Evolutionary conservation across 2,888 invertebrate genomes (phyloP), one percentile per base, ranked within the genome.

Genomic region (Trichopoda pennipes): DNA sequence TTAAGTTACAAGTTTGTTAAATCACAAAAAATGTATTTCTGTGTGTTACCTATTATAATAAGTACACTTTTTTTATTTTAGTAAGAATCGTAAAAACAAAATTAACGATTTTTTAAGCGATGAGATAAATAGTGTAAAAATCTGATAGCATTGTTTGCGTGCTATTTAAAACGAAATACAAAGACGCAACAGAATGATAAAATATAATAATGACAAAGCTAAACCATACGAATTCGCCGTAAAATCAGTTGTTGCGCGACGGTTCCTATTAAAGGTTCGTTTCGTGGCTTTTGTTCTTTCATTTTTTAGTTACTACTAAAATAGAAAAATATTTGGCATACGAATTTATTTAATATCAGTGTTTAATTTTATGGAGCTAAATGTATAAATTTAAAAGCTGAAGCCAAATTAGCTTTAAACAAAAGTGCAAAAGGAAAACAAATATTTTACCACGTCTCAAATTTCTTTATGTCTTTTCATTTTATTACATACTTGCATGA

Each of bases 191-290:
- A 38, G 53, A 80, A 66, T 55, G 21, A 38, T 28, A 53, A 68
- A 53, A 76, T 23, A 28, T 19, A 49, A 58, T 66, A 68, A 51
- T 56, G 63, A 64, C 56, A 77, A 8, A 21, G 12, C 19, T 28
- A 58, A 28, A 49, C 4, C 28, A 56, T 76, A 81, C 28, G 66
- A 81, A 81, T 81, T 81, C 81, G 81, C 81, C 73, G 77, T 44
- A 63, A 69, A 72, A 69, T 81, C 74, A 81, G 81, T 81, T 81
- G 82, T 75, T 79, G 82, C 78, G 81, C 81, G 77, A 77, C 81
- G 77, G 77, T 81, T 78, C 64, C 79, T 79, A 72, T 6, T 35
- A 53, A 42, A 63, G 79, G 79, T 81, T 79, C 82, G 82, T 82
- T 75, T 68, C 75, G 82, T 76, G 75, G 68, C 68, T 66, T 79